Conservation (phyloP, 2,113 vertebrate genomes). For the Marmota flaviventris region DNA sequence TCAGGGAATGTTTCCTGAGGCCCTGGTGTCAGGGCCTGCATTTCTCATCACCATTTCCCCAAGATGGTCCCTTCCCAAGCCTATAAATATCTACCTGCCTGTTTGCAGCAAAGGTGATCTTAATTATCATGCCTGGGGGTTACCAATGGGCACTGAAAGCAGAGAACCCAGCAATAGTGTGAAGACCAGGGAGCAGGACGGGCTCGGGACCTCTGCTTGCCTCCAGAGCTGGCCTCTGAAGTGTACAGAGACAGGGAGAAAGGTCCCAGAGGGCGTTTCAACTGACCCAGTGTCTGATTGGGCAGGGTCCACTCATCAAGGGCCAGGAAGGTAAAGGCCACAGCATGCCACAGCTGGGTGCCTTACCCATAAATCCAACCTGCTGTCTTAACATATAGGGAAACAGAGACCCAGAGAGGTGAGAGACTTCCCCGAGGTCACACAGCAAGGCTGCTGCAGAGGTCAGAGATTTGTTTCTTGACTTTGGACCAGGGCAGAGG, state of each 20-base stretch:
- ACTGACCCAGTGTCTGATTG: not conserved
- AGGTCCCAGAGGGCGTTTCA: not conserved
- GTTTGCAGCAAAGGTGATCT: slow-evolving; percentile 17
- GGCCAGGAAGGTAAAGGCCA: not conserved
- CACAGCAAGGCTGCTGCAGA: not conserved
- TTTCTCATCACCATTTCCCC: slow-evolving; percentile 63
- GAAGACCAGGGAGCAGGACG: not conserved
- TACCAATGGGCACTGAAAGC: not conserved
- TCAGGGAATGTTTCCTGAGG: not conserved
- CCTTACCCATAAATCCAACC: accelerated
- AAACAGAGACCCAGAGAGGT: not conserved
- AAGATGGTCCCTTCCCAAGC: slow-evolving; percentile 65
- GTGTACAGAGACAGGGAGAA: not conserved
- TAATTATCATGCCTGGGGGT: not conserved
- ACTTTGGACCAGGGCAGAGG: not conserved
- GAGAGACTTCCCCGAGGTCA: not conserved
- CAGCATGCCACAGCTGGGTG: not conserved
- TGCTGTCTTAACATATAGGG: not conserved
- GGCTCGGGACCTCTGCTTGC: not conserved
- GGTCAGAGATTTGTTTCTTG: not conserved
- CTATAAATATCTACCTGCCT: not conserved
- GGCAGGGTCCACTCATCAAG: not conserved
- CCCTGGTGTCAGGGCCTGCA: not conserved
- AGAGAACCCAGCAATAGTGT: not conserved
- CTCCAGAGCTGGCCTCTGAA: not conserved